Percentiles rank a stretch among this genome's conserved stretches.
Conservation (phyloP, 2,113 vertebrate species). For the Bucco capensis region DNA sequence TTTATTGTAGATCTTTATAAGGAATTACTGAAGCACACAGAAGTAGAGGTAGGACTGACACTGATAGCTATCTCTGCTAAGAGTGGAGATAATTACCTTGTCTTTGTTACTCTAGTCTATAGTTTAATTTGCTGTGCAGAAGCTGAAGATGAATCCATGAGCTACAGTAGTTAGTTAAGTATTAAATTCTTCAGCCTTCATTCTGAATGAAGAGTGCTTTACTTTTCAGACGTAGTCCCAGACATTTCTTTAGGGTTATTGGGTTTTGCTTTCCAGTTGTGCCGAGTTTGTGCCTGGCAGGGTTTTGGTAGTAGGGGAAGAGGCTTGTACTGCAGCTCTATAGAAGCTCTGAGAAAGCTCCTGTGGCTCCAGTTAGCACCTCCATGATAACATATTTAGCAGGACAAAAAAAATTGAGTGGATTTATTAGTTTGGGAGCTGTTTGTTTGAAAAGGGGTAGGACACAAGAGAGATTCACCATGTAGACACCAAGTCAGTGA, state of each 20-base stretch:
- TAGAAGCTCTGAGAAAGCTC: no score
- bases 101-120: background rate
- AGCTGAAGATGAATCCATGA: background rate
- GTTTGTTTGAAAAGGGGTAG: no score
- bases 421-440: no score
- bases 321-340: no score
- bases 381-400: no score
- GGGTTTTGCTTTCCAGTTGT: background rate
- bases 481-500: no score
- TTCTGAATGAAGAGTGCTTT: background rate
- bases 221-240: background rate
- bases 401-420: no score
- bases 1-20: background rate
- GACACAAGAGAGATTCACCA: no score
- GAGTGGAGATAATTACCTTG: constrained; percentile 45
- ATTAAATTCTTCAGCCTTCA: background rate
- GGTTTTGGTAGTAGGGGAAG: no score
- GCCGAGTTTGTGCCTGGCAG: no score
- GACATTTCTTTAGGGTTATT: background rate
- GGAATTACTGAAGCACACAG: constrained; percentile 7
- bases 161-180: background rate
- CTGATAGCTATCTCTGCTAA: background rate
- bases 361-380: no score
- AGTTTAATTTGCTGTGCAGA: background rate
- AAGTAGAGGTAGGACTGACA: background rate